Evolutionary conservation across 2,797 vertebrate genomes (phyloP), one percentile per base, ranked within the genome.

Genomic region (Bradypodion pumilum): DNA sequence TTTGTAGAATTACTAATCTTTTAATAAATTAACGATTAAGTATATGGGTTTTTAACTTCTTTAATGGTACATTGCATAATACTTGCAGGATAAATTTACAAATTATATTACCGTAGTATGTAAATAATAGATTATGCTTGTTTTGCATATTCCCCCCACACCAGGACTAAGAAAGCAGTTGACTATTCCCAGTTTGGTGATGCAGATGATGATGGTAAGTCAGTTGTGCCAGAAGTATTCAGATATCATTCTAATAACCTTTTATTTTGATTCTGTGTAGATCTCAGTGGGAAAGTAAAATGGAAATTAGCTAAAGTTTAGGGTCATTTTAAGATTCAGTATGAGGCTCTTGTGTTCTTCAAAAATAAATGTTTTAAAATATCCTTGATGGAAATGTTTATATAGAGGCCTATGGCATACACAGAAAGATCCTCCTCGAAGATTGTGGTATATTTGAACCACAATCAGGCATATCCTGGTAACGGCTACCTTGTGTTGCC

Each of bases 91-190:
- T 56, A 10, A 35, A 15, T 23, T 12, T 19, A 15, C 15, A 56
- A 23, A 44, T 21, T 56, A 21, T 15, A 21, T 56, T 56, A n/a
- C n/a, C n/a, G n/a, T n/a, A 4, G 52, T 56, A 21, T 56, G 52
- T 56, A 19, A 56, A 56, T 59, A 27, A 23, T 72, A 62, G 2
- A 29, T 52, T 16, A 60, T n/a, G 1, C 3, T 37, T 70, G 2
- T 80, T 27, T 27, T 74, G 2, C 35, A 8, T 84, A 0, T 85
- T 81, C 63, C 88, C 0, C 80, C 10, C n/a, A n/a, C n/a, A n/a
- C 10, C 94, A 99, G 98, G 92, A 97, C 91, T 88, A 97, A 94
- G 82, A 98, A 98, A 84, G 46, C 82, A 75, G 94, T 98, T 32
- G 96, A 96, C 94, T 99, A 98, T 91, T 95, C 95, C 78, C 96